Evolutionary conservation across 2,888 invertebrate species (phyloP).

Genomic region (Microplitis manilae): DNA sequence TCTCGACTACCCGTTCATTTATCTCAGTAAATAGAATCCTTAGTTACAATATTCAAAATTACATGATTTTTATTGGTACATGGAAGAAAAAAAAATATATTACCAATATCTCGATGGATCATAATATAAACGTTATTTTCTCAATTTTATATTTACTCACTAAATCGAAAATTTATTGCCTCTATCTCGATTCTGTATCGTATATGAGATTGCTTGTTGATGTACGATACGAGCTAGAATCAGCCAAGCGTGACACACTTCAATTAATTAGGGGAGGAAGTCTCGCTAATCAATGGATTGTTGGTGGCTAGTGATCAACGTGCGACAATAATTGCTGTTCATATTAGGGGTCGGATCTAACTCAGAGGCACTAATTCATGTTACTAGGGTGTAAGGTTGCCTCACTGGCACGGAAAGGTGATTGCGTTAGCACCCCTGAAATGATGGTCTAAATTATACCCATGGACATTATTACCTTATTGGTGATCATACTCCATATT

Average conservation of each 20-base stretch:
- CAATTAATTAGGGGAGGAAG: constrained; percentile 66
- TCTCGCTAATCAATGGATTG: constrained; percentile 68
- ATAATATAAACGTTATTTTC: neutral
- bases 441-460: constrained; percentile 29
- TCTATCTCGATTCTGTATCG: neutral
- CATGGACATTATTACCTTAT: constrained; percentile 17
- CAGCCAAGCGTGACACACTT: constrained; percentile 54
- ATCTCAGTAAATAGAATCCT: too few relatives aligned
- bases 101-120: too few relatives aligned
- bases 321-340: constrained; percentile 67
- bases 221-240: constrained; percentile 16
- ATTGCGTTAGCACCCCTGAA: constrained; percentile 52
- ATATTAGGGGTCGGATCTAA: constrained; percentile 45
- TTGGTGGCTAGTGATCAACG: constrained; percentile 67
- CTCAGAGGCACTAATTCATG: constrained; percentile 67
- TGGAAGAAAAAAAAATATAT: too few relatives aligned
- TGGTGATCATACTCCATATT: neutral
- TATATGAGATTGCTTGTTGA: constrained; percentile 6
- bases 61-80: too few relatives aligned
- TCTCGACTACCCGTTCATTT: too few relatives aligned
- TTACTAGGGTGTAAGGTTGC: constrained; percentile 36
- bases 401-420: constrained; percentile 53
- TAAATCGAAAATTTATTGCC: neutral
- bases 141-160: neutral
- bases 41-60: too few relatives aligned